These are phyloP conservation scores for Stegastes partitus DNA, from an alignment of 2,113 vertebrate species.

Conservation along the genomic window DNA sequence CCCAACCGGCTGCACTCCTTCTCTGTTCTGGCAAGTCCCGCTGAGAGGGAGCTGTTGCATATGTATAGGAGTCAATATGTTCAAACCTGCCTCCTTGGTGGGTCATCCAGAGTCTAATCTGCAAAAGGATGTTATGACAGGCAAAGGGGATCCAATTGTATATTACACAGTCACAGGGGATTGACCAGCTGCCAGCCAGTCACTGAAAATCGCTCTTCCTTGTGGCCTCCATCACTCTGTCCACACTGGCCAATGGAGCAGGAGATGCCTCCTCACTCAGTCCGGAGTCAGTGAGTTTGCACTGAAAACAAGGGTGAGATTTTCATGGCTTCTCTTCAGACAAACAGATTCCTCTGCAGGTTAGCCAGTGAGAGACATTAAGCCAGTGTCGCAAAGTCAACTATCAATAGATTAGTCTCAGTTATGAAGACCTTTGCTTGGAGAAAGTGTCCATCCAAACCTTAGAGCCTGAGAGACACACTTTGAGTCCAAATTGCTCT, in stretches of 20 bases:
- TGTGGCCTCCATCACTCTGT: conserved; percentile 72
- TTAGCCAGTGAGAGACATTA: conserved; percentile 38
- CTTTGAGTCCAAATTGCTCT: too few species aligned
- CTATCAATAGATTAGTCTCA: conserved; percentile 23
- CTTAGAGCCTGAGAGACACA: too few species aligned
- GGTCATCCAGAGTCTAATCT: conserved; percentile 71
- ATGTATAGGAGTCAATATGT: conserved; percentile 70
- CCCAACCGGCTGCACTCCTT: conserved; percentile 12
- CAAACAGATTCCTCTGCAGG: conserved; percentile 62
- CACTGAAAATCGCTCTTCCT: conserved; percentile 51
- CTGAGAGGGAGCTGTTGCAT: conserved; percentile 63
- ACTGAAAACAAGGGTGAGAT: conserved; percentile 48
- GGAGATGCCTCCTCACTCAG: conserved; percentile 58
- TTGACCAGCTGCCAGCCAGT: conserved; percentile 64
- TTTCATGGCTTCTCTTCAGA: conserved; percentile 61
- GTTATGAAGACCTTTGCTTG: background rate
- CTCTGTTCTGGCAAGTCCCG: conserved; percentile 49
- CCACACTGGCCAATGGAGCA: conserved; percentile 47
- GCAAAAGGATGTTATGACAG: conserved; percentile 62
- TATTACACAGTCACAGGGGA: conserved; percentile 69
- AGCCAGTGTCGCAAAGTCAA: conserved; percentile 47
- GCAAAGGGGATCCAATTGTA: conserved; percentile 63
- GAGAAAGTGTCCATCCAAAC: background rate
- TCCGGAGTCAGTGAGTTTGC: conserved; percentile 31
- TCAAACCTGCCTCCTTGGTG: conserved; percentile 61